phyloP scores from a whole-genome alignment of 2,113 vertebrate genomes.

The Atlantisia rogersi region DNA sequence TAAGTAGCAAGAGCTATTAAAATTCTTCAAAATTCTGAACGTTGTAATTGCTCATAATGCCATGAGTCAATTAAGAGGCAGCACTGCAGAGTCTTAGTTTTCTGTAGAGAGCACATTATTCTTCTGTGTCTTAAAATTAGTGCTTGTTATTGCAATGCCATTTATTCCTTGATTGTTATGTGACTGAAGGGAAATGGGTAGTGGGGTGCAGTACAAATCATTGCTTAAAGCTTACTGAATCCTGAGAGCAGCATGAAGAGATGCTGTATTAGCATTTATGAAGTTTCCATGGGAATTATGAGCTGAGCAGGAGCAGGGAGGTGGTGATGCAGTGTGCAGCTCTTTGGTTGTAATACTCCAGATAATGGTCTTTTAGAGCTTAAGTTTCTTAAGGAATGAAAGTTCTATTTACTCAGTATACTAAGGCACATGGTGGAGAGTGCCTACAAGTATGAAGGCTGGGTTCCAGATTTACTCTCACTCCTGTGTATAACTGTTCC shows the following conservation, averaged over 20 bases:
- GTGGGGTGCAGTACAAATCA: neutral
- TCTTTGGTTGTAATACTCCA: neutral
- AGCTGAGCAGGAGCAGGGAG: neutral
- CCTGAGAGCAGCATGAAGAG: neutral
- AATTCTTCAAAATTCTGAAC: neutral
- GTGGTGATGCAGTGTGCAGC: neutral
- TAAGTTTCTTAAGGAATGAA: neutral
- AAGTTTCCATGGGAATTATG: slow-evolving; percentile 11
- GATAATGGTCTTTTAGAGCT: slow-evolving; percentile 1
- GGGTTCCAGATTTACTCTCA: neutral
- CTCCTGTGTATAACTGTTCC: neutral
- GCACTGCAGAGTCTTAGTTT: slow-evolving; percentile 36
- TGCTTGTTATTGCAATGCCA: slow-evolving; percentile 15
- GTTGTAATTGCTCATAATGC: slow-evolving; percentile 29
- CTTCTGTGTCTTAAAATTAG: slow-evolving; percentile 31
- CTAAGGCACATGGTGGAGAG: neutral
- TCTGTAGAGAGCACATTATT: neutral
- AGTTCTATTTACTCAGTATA: neutral
- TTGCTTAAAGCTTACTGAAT: slow-evolving; percentile 30
- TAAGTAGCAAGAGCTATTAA: slow-evolving; percentile 14
- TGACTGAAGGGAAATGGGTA: slow-evolving; percentile 7
- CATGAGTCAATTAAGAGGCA: neutral
- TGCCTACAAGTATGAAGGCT: neutral
- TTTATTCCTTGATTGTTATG: slow-evolving; percentile 55
- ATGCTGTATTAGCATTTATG: neutral